A percentile compares a stretch with the other conserved stretches of the same genome.
These are phyloP conservation scores for Drosophila pegasa DNA, from an alignment of 2,888 invertebrate species.

Conservation along the genomic window DNA sequence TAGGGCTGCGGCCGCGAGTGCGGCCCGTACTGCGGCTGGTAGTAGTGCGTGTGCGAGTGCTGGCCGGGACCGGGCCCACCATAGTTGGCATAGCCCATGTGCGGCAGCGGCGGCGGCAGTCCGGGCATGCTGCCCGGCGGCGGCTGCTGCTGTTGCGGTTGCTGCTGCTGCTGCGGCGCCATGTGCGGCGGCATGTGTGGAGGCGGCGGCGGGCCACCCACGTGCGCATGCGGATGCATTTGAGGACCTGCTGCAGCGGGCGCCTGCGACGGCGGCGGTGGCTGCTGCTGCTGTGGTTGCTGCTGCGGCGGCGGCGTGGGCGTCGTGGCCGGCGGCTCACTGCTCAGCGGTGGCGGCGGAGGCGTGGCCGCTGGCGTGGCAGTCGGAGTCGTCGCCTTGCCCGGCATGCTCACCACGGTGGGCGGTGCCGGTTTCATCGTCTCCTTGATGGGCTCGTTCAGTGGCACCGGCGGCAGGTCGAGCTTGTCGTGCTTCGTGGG, in stretches of 20 bases:
- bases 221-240: slow-evolving; percentile 83
- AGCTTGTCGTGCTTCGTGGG: slow-evolving; percentile 68
- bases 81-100: slow-evolving; percentile 83
- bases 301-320: slow-evolving; percentile 85
- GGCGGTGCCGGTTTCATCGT: slow-evolving; percentile 34
- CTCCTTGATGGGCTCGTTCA: slow-evolving; percentile 35
- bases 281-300: slow-evolving; percentile 40
- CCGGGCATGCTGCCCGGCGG: slow-evolving; percentile 72
- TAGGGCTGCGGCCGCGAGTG: slow-evolving; percentile 83
- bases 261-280: neutral
- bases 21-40: slow-evolving; percentile 84
- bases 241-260: slow-evolving; percentile 55
- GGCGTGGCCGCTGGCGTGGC: slow-evolving; percentile 53
- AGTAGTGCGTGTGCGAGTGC: slow-evolving; percentile 83
- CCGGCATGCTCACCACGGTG: slow-evolving; percentile 23
- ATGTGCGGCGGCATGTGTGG: slow-evolving; percentile 82
- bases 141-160: slow-evolving; percentile 69
- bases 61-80: slow-evolving; percentile 81
- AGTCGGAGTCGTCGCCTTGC: slow-evolving; percentile 51
- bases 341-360: slow-evolving; percentile 43
- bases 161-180: slow-evolving; percentile 69
- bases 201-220: slow-evolving; percentile 47
- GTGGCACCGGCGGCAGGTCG: slow-evolving; percentile 51
- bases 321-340: slow-evolving; percentile 68
- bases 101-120: slow-evolving; percentile 75